Evolutionary conservation across 2,113 vertebrate genomes (phyloP), one percentile per base, ranked within the genome.

Genomic region (Rhinogobius similis): DNA sequence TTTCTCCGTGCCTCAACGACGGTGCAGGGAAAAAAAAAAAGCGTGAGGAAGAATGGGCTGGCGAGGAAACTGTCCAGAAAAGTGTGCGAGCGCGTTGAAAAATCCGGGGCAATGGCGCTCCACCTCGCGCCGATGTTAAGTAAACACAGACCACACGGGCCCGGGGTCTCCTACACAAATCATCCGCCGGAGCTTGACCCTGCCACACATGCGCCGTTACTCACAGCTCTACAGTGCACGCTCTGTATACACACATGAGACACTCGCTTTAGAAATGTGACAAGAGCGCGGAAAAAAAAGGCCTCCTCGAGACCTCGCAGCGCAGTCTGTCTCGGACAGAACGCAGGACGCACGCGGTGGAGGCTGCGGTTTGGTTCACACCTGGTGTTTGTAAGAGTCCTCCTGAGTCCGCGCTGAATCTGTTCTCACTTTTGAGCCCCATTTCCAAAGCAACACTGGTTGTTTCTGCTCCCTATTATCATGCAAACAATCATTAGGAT

Each of bases 11-110:
- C 68, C 44, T 76, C 65, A 83, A 65, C 14, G 52, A 68, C 64
- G 69, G 75, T 6, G 6, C 73, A 61, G 70, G 63, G 13, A 12
- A 56, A 67, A 84, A 84, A 75, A 75, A n/a, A n/a, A n/a, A n/a
- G n/a, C n/a, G n/a, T n/a, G n/a, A n/a, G n/a, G n/a, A n/a, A 38
- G 77, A 85, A 80, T 29, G 81, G 44, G 81, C 77, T 72, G 74
- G 65, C 67, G 75, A 82, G 80, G 81, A 84, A 88, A 86, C 82
- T 58, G 79, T 76, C 77, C 62, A 72, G 84, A 82, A 87, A 86
- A 86, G 79, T 82, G 85, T 83, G 87, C 83, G 89, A 88, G 89
- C 75, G 81, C 83, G 85, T 85, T 89, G 87, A 90, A 88, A 88
- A 86, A 69, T 64, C 55, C 11, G 79, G 77, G 75, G 52, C 81